These are phyloP conservation scores for Dermolepida albohirtum DNA, from an alignment of 2,888 invertebrate genomes.

Conservation along the genomic window DNA sequence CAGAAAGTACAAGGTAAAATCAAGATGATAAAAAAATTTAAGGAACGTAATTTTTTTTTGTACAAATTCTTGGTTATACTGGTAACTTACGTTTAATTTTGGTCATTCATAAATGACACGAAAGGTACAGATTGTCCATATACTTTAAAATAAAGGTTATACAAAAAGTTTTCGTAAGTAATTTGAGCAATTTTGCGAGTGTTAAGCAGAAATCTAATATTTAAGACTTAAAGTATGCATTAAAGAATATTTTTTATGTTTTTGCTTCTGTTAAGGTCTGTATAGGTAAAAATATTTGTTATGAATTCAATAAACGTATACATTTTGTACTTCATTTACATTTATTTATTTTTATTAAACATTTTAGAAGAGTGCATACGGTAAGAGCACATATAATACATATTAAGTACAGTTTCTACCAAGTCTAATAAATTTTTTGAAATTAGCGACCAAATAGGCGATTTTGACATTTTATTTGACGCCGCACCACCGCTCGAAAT, in stretches of 20 bases:
- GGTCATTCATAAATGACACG: constrained; percentile 39
- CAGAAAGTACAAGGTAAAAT: constrained; percentile 38
- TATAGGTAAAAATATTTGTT: too few species aligned
- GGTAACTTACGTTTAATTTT: constrained; percentile 63
- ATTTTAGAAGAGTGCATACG: too few species aligned
- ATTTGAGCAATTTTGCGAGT: constrained; percentile 7
- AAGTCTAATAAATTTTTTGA: background rate
- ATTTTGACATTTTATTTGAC: constrained; percentile 13
- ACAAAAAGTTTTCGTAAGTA: background rate
- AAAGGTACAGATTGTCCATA: constrained; percentile 26
- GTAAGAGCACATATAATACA: too few species aligned
- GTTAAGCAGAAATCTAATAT: constrained; percentile 18
- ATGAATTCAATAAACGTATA: too few species aligned
- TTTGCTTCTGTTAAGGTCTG: too few species aligned
- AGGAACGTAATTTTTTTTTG: constrained; percentile 63
- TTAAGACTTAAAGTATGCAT: background rate
- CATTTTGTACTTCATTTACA: background rate
- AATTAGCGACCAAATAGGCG: background rate
- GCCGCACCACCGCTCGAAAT: background rate
- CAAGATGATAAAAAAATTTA: constrained; percentile 52
- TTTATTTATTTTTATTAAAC: background rate
- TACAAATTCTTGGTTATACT: constrained; percentile 65
- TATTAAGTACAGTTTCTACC: too few species aligned
- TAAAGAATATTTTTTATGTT: too few species aligned
- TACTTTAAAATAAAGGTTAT: background rate